Evolutionary conservation across 1,140 invertebrate genomes (phyloP), one percentile per base, ranked within the genome.

Genomic region (Trypoxylus dichotomus): DNA sequence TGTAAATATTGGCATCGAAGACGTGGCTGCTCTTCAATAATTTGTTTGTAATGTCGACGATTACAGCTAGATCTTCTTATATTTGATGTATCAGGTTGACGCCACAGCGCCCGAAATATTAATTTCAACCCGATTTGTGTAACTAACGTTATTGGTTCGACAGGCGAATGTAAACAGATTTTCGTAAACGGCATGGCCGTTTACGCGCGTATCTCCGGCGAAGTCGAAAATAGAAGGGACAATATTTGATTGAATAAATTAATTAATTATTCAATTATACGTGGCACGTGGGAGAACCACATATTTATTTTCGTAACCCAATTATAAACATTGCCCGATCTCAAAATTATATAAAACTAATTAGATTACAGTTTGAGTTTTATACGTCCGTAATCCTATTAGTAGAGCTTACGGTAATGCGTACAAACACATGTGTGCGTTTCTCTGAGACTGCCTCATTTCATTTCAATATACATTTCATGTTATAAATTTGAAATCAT

Each of bases 241-340:
- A 54, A 54, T 54, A 54, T 54, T 54, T 54, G 47, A 19, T 19
- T 2, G 47, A 54, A 54, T 19, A 19, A 54, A 54, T 54, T 54
- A 54, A n/a, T 54, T 54, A 54, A 54, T 54, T 54, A 54, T 54
- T 54, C n/a, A 54, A 19, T n/a, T n/a, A 54, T 54, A 54, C 47
- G 47, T 15, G 32, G 47, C 47, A 19, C 15, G 47, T 54, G 19
- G 13, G 6, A 54, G 47, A 3, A 54, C 6, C 47, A n/a, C 15
- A n/a, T 54, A 19, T 54, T 54, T 54, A 54, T 54, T 54, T 19
- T 54, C 47, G 47, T 54, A 54, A 54, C 47, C 47, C 47, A 54
- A 54, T 54, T 54, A 54, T 19, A n/a, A 54, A 54, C 47, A 54
- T 19, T n/a, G 13, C 47, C 19, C 15, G 15, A 21, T 54, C 47